Percentiles rank a stretch among this genome's conserved stretches.
Conservation (phyloP, 2,888 invertebrate genomes). For the Harpagoxenus sublaevis region DNA sequence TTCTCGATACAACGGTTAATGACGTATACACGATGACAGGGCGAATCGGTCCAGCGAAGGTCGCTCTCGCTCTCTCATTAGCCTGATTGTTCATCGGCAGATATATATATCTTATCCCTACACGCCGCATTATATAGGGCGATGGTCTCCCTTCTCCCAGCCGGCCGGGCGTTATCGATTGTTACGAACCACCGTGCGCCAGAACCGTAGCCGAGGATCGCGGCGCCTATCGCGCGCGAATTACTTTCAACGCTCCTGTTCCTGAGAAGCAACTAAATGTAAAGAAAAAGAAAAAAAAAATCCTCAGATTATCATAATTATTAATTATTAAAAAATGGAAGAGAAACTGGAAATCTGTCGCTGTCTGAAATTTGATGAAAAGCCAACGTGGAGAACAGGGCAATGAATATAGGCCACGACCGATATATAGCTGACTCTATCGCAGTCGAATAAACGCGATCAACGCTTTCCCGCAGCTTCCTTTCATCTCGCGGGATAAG, state of each 20-base stretch:
- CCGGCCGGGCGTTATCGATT: constrained; percentile 71
- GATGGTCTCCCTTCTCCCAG: constrained; percentile 70
- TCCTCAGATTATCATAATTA: neutral
- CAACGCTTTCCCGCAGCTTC: neutral
- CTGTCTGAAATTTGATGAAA: neutral
- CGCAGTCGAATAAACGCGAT: no score
- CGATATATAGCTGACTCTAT: no score
- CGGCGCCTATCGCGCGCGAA: constrained; percentile 19
- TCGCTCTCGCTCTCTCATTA: constrained; percentile 34
- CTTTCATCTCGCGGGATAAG: neutral
- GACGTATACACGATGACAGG: constrained; percentile 7
- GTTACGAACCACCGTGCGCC: constrained; percentile 62
- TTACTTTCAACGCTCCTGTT: neutral
- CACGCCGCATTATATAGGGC: constrained; percentile 52
- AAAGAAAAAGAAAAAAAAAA: neutral
- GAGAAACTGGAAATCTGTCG: neutral
- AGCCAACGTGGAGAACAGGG: neutral
- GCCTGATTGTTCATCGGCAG: constrained; percentile 37
- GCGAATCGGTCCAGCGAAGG: neutral
- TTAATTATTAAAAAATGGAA: neutral
- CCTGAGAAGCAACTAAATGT: neutral
- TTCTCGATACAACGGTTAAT: neutral
- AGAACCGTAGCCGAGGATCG: constrained; percentile 33
- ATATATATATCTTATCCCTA: constrained; percentile 51
- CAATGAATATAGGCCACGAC: neutral